phyloP scores from a whole-genome alignment of 2,888 invertebrate genomes.

The Sarcophaga caerulescens region DNA sequence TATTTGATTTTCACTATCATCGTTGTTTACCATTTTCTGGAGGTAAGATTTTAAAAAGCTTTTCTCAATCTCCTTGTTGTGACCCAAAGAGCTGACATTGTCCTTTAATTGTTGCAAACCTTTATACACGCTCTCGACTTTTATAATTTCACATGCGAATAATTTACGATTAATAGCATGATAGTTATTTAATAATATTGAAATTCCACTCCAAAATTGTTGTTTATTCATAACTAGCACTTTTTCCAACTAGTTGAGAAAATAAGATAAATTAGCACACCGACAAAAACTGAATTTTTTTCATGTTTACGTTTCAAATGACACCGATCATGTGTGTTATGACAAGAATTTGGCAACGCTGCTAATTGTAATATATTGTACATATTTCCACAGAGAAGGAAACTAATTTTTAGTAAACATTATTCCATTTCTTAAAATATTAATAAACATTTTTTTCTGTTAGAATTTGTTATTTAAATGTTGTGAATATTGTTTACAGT shows the following conservation, averaged over 20 bases:
- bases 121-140: conserved; percentile 69
- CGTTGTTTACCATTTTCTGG: not conserved
- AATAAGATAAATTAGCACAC: no score
- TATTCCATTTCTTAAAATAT: no score
- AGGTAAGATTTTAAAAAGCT: conserved; percentile 8
- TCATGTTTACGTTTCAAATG: not conserved
- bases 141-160: conserved; percentile 81
- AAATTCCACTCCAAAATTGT: conserved; percentile 86
- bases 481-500: no score
- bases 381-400: no score
- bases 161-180: conserved; percentile 88
- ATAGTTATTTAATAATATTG: conserved; percentile 85
- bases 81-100: not conserved
- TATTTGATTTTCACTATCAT: conserved; percentile 27
- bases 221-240: conserved; percentile 21
- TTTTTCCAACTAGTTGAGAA: no score
- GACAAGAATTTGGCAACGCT: not conserved
- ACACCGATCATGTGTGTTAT: not conserved
- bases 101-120: conserved; percentile 69
- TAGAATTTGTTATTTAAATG: no score
- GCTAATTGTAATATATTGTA: not conserved
- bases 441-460: no score
- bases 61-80: conserved; percentile 22
- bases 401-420: no score
- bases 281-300: no score